A percentile compares a stretch with the other conserved stretches of the same genome.
phyloP scores from a whole-genome alignment of 2,888 invertebrate genomes.

The Plusia festucae region DNA sequence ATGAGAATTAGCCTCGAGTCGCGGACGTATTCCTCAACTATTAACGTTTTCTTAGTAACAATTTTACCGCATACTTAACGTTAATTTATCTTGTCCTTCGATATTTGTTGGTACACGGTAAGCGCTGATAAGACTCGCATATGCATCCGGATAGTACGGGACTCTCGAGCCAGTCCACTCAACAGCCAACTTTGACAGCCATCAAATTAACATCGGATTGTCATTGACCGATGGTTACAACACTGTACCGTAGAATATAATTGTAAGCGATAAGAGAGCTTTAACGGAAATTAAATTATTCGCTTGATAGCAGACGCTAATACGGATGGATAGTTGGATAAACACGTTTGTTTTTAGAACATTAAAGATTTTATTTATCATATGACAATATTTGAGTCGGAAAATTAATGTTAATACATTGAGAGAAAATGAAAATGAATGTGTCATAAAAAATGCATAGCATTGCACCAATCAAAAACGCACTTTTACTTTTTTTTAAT shows the following conservation, averaged over 20 bases:
- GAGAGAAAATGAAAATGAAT: slow-evolving; percentile 1
- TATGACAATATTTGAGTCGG: background rate
- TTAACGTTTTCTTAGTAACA: slow-evolving; percentile 40
- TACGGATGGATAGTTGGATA: slow-evolving; percentile 59
- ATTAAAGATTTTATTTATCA: background rate
- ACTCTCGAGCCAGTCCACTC: slow-evolving; percentile 61
- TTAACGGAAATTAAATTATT: slow-evolving; percentile 78
- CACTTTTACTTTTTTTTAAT: slow-evolving; percentile 26
- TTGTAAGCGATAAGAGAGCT: slow-evolving; percentile 73
- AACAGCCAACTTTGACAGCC: slow-evolving; percentile 70
- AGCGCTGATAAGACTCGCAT: slow-evolving; percentile 60
- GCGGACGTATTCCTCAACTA: slow-evolving; percentile 29
- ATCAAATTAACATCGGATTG: slow-evolving; percentile 83
- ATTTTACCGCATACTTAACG: slow-evolving; percentile 40
- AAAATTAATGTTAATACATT: background rate
- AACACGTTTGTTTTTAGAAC: slow-evolving; percentile 53
- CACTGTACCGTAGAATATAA: slow-evolving; percentile 74
- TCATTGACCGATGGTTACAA: slow-evolving; percentile 73
- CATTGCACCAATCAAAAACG: slow-evolving; percentile 25
- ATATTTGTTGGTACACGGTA: slow-evolving; percentile 48
- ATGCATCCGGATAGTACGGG: slow-evolving; percentile 58
- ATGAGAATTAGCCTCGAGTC: slow-evolving; percentile 59
- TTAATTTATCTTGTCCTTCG: slow-evolving; percentile 44
- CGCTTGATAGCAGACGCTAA: slow-evolving; percentile 63
- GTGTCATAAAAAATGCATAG: slow-evolving; percentile 43